Evolutionary conservation across 1,140 invertebrate genomes (phyloP).

Genomic region (Neomicropteryx cornuta): DNA sequence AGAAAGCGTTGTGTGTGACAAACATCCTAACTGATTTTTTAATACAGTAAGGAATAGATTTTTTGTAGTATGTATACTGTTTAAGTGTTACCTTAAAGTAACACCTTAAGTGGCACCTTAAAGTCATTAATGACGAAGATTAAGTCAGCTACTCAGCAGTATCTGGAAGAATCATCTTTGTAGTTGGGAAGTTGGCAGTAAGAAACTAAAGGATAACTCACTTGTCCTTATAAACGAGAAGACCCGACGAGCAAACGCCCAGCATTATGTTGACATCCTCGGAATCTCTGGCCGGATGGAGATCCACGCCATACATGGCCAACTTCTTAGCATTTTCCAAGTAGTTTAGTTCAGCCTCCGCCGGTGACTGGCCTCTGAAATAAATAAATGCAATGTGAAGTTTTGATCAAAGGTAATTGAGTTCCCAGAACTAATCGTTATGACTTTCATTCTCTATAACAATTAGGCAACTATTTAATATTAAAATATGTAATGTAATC

Average conservation of each 20-base stretch:
- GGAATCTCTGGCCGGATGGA: constrained; percentile 88
- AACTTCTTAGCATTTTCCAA: constrained; percentile 94
- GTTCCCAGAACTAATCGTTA: too few relatives aligned
- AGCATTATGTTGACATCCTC: constrained; percentile 87
- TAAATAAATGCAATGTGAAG: too few relatives aligned
- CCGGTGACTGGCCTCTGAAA: constrained; percentile 83
- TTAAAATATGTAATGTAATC: too few relatives aligned
- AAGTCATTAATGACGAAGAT: background rate
- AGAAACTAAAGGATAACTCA: constrained; percentile 19
- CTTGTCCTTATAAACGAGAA: constrained; percentile 87
- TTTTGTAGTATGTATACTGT: background rate
- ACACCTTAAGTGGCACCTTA: background rate
- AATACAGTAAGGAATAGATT: background rate
- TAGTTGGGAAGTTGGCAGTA: background rate
- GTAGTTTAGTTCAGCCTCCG: constrained; percentile 93
- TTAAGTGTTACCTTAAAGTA: background rate
- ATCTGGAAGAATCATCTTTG: background rate
- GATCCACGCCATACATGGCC: constrained; percentile 92
- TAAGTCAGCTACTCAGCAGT: background rate
- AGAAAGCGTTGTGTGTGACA: background rate
- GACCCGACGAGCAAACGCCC: constrained; percentile 86
- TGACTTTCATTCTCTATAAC: too few relatives aligned
- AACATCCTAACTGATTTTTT: background rate
- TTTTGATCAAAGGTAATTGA: too few relatives aligned
- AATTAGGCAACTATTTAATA: too few relatives aligned